A percentile compares a stretch with the other conserved stretches of the same genome.
These are phyloP conservation scores for Ditylenchus weischeri DNA, from an alignment of 2,888 invertebrate species.

Conservation along the genomic window DNA sequence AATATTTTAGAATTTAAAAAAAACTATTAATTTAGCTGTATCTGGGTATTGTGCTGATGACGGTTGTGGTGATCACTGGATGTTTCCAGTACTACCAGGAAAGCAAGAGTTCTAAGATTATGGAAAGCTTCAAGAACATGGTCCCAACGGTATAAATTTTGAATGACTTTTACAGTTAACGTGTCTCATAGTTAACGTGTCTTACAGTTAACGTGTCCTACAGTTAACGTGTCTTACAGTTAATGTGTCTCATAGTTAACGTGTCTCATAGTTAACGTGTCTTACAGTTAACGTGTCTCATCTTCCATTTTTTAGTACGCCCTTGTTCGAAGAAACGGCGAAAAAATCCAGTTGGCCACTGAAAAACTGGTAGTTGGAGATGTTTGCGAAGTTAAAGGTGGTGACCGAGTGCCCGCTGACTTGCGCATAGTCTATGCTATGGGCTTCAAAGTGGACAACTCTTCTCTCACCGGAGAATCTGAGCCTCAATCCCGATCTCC, in stretches of 20 bases:
- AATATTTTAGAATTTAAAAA: slow-evolving; percentile 2
- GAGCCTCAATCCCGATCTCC: slow-evolving; percentile 63
- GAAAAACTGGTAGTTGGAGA: slow-evolving; percentile 88
- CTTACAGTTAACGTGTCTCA: no score
- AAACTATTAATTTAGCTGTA: slow-evolving; percentile 61
- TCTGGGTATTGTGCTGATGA: slow-evolving; percentile 68
- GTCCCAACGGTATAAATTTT: slow-evolving; percentile 60
- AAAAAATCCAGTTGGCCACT: slow-evolving; percentile 63
- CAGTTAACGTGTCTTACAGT: no score
- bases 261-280: no score
- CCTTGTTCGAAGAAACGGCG: slow-evolving; percentile 69
- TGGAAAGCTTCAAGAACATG: slow-evolving; percentile 81
- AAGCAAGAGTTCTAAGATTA: slow-evolving; percentile 73
- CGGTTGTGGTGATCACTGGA: slow-evolving; percentile 71
- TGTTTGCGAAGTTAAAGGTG: slow-evolving; percentile 98
- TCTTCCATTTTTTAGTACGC: slow-evolving; percentile 72
- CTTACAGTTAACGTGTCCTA: no score
- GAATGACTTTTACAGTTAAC: slow-evolving; percentile 3
- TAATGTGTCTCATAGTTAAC: no score
- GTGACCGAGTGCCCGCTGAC: slow-evolving; percentile 97
- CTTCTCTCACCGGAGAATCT: slow-evolving; percentile 65
- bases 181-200: no score
- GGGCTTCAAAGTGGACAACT: slow-evolving; percentile 78
- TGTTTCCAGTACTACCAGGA: slow-evolving; percentile 74
- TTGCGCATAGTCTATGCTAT: slow-evolving; percentile 88